phyloP scores from a whole-genome alignment of 1,140 invertebrate species.

The Lordiphosa stackelbergi region DNA sequence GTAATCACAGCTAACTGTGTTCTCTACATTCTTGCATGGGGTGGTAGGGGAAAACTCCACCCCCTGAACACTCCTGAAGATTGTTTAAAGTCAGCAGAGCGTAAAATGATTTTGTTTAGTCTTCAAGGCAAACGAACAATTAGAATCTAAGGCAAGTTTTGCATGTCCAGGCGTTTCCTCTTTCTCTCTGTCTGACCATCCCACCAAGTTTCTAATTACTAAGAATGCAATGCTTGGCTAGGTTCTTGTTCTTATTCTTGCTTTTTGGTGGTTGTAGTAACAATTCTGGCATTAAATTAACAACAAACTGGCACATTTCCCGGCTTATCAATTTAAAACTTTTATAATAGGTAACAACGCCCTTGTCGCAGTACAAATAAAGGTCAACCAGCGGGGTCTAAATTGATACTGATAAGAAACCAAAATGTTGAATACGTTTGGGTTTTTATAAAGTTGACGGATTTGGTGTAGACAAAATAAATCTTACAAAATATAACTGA shows the following conservation, averaged over 20 bases:
- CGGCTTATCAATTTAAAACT: constrained; percentile 40
- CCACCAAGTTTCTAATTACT: constrained; percentile 59
- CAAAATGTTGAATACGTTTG: no score
- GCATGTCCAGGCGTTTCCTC: constrained; percentile 9
- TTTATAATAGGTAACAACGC: constrained; percentile 31
- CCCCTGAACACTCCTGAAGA: neutral
- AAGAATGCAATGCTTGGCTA: constrained; percentile 38
- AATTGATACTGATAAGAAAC: no score
- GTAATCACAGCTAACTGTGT: constrained; percentile 17
- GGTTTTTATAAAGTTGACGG: no score
- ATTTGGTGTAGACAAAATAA: no score
- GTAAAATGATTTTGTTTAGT: constrained; percentile 15
- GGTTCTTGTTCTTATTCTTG: constrained; percentile 8
- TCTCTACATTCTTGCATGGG: neutral
- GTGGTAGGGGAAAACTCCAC: no score
- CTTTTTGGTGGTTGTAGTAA: neutral
- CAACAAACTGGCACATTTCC: constrained; percentile 4
- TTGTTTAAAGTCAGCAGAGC: constrained; percentile 12
- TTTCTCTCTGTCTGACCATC: constrained; percentile 7
- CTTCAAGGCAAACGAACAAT: constrained; percentile 8
- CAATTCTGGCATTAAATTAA: neutral
- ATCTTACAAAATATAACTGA: no score
- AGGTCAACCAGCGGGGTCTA: no score
- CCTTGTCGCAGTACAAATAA: constrained; percentile 31
- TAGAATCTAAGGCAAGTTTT: constrained; percentile 12